Evolutionary conservation across 2,797 vertebrate species (phyloP).

Genomic region (Chiloscyllium punctatum): DNA sequence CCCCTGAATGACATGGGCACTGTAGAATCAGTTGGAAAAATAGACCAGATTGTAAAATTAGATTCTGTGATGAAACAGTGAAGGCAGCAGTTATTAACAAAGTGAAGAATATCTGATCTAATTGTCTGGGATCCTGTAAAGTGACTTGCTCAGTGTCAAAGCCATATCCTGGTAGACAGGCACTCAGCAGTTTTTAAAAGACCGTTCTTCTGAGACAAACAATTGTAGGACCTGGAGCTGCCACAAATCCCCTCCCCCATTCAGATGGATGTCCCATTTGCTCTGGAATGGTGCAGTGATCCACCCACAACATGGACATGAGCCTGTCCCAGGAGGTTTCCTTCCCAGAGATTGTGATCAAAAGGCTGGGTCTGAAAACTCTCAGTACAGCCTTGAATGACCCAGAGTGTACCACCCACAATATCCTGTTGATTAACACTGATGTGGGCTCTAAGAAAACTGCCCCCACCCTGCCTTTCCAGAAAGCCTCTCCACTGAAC

Average conservation of each 20-base stretch:
- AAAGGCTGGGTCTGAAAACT: not conserved
- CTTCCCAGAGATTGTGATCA: not conserved
- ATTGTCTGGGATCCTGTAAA: not conserved
- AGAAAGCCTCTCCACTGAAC: not conserved
- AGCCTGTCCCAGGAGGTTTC: not conserved
- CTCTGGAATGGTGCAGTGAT: not conserved
- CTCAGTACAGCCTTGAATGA: not conserved
- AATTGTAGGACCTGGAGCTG: not conserved
- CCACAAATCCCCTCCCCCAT: not conserved
- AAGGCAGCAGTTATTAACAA: not conserved
- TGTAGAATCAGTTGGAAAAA: too few species aligned
- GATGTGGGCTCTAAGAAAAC: not conserved
- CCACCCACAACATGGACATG: not conserved
- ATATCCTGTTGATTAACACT: not conserved
- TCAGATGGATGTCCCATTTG: not conserved
- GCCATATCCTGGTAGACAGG: not conserved
- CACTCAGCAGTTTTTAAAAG: not conserved
- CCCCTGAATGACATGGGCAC: too few species aligned
- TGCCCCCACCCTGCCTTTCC: not conserved
- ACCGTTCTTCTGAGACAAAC: not conserved
- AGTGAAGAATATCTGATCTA: not conserved
- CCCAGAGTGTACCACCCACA: not conserved
- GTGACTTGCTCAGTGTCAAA: not conserved
- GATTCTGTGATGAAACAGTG: not conserved
- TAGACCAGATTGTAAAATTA: not conserved